Conservation (phyloP, 2,888 invertebrate species). For the Aspidiotus rigidus region DNA sequence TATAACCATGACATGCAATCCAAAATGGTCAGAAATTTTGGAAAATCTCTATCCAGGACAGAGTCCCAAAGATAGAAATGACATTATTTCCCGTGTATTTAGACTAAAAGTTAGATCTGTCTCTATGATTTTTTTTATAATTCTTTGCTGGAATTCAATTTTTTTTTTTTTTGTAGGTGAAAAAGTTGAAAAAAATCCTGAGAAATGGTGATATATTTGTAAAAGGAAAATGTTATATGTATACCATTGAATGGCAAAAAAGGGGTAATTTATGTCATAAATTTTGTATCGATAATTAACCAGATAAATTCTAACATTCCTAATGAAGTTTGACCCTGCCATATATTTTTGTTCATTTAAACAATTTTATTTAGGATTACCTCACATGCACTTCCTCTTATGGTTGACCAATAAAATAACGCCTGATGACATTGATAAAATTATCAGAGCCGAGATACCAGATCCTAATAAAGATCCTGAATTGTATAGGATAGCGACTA, state of each 20-base stretch:
- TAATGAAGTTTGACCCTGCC: no score
- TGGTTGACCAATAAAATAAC: slow-evolving; percentile 38
- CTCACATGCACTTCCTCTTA: slow-evolving; percentile 40
- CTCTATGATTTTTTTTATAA: no score
- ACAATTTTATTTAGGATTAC: slow-evolving; percentile 35
- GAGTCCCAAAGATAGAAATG: slow-evolving; percentile 38
- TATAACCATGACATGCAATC: slow-evolving; percentile 42
- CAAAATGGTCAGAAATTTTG: slow-evolving; percentile 41
- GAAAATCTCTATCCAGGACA: slow-evolving; percentile 37
- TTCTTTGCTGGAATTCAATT: no score
- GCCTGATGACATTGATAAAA: slow-evolving; percentile 39
- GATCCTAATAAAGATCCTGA: no score
- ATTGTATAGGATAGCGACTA: no score
- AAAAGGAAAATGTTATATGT: slow-evolving; percentile 37
- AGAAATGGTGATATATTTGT: slow-evolving; percentile 39
- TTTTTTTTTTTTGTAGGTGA: no score
- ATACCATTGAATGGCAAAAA: slow-evolving; percentile 41
- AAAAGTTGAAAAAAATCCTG: slow-evolving; percentile 37
- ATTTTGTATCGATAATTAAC: no score
- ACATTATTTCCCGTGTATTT: slow-evolving; percentile 40
- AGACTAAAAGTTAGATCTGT: slow-evolving; percentile 38
- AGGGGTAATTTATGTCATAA: no score
- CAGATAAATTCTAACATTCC: slow-evolving; percentile 37
- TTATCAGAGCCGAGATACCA: slow-evolving; percentile 40
- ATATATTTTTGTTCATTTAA: no score